phyloP scores from a whole-genome alignment of 2,888 invertebrate genomes.

The Steinernema hermaphroditum region DNA sequence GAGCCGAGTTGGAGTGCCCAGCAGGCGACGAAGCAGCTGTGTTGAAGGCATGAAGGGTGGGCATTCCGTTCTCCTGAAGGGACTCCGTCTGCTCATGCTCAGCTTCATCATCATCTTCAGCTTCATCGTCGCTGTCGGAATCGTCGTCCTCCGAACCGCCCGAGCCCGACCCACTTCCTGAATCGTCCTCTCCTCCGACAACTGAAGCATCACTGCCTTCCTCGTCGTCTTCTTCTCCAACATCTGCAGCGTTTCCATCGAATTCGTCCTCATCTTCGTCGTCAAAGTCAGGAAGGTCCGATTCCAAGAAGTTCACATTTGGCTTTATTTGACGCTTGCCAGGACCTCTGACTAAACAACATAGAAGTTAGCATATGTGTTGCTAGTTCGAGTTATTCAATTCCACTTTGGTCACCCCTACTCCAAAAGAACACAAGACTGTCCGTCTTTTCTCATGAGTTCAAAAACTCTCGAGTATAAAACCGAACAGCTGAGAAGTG shows the following conservation, averaged over 20 bases:
- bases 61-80: background rate
- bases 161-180: background rate
- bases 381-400: too few relatives aligned
- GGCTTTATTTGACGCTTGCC: slow-evolving; percentile 65
- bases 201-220: slow-evolving; percentile 12
- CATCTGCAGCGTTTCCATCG: slow-evolving; percentile 17
- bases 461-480: background rate
- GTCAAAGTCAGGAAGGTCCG: slow-evolving; percentile 37
- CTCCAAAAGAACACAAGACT: background rate
- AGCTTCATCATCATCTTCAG: slow-evolving; percentile 70
- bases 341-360: slow-evolving; percentile 60
- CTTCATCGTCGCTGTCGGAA: slow-evolving; percentile 70
- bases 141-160: slow-evolving; percentile 66
- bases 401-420: background rate
- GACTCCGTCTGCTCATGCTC: background rate
- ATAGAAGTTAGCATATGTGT: slow-evolving; percentile 67
- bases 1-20: background rate
- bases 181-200: slow-evolving; percentile 24
- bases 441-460: background rate
- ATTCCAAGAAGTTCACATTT: slow-evolving; percentile 47
- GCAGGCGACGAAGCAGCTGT: background rate
- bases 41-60: background rate
- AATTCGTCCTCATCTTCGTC: slow-evolving; percentile 62
- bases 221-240: slow-evolving; percentile 18
- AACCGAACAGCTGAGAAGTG: background rate